phyloP scores from a whole-genome alignment of 2,113 vertebrate species.

The Oenanthe melanoleuca region DNA sequence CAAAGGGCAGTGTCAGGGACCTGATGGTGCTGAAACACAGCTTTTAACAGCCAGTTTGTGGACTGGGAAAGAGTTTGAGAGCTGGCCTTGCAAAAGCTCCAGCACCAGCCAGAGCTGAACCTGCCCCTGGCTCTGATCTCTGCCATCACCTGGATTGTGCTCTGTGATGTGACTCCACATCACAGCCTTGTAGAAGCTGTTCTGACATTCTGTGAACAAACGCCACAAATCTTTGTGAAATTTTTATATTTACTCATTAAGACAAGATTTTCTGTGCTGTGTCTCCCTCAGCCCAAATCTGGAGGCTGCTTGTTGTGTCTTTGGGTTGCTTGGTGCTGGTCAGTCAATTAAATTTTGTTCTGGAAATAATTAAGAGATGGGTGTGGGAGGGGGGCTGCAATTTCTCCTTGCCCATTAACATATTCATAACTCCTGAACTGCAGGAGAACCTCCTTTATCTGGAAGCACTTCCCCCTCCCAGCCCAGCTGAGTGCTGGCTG shows the following conservation, averaged over 20 bases:
- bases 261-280: background rate
- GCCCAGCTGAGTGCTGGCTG: background rate
- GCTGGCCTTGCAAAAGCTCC: background rate
- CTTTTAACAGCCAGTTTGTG: background rate
- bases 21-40: background rate
- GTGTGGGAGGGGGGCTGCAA: background rate
- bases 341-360: background rate
- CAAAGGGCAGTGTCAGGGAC: background rate
- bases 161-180: background rate
- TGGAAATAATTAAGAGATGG: background rate
- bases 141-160: background rate
- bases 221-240: background rate
- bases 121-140: background rate
- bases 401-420: background rate
- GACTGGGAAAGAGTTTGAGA: background rate
- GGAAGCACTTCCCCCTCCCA: background rate
- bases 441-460: background rate
- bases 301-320: background rate
- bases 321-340: background rate
- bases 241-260: background rate
- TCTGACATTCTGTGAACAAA: background rate
- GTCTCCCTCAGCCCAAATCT: background rate
- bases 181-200: background rate
- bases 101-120: background rate
- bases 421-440: background rate